Evolutionary conservation across 2,113 vertebrate species (phyloP), one percentile per base, ranked within the genome.

Genomic region (Monarcha castaneiventris): DNA sequence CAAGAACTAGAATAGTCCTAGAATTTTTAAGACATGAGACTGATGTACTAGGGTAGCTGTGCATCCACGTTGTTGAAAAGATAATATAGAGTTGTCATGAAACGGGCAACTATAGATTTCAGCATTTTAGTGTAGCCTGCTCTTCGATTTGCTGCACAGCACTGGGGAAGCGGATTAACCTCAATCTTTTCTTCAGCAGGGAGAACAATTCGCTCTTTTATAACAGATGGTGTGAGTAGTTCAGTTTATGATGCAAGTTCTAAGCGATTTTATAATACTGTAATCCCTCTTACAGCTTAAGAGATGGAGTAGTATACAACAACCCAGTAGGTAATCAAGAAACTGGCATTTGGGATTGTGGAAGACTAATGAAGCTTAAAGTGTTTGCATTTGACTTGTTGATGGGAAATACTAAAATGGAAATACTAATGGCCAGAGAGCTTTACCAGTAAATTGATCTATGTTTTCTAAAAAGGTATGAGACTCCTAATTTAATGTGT

Each of bases 231-330:
- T 75, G 56, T 68, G 62, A 91, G 63, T 56, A 77, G 39, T 84
- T 93, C 89, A 22, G 61, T 95, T 91, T 90, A 61, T 85, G 52
- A 88, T 92, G 82, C 37, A 84, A 90, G 35, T 85, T 94, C 41
- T 68, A 82, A 90, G 78, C 32, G 39, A 52, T 87, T 93, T 90
- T 93, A 18, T 84, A 82, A 54, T 59, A 51, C 82, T 46, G 25
- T 94, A 95, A 93, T 92, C 56, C 52, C 30, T 82, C 69, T 87
- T 92, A 39, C 39, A 82, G 37, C 1, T 91, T 73, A 80, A 83
- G 81, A 84, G 78, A 90, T 87, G 33, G 61, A 55, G 37, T 73
- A 54, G 41, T 59, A 54, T 63, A 22, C 56, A 89, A 17, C 41
- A 78, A 21, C 17, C 7, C 54, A 51, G 84, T 49, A 81, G 64